Percentiles rank a stretch among this genome's conserved stretches.
Evolutionary conservation across 2,797 vertebrate species (phyloP).

Genomic region (Rhabdophis nuchalis): DNA sequence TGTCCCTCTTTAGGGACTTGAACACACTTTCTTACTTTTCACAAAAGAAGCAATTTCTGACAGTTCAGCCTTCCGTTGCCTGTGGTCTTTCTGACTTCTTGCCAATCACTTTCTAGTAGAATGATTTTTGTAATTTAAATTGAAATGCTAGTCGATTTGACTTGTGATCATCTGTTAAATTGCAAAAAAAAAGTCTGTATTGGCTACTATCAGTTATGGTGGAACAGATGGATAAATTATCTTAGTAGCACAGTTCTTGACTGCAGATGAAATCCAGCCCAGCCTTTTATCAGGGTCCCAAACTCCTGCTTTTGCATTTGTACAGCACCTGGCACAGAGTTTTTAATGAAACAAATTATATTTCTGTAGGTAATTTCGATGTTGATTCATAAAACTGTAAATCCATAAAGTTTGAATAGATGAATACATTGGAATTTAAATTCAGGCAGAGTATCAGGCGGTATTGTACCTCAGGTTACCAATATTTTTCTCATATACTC

Average conservation of each 20-base stretch:
- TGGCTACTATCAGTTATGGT: not conserved
- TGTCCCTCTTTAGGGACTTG: not conserved
- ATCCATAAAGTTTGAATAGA: not conserved
- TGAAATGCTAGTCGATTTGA: not conserved
- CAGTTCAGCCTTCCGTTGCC: not conserved
- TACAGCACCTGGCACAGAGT: not conserved
- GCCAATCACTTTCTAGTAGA: not conserved
- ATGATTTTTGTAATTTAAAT: not conserved
- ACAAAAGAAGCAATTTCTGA: slow-evolving; percentile 10
- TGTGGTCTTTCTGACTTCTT: not conserved
- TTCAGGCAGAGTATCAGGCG: not conserved
- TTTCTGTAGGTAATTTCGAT: not conserved
- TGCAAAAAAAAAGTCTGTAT: not conserved
- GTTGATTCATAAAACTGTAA: not conserved
- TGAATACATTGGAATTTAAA: not conserved
- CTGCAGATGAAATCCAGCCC: not conserved
- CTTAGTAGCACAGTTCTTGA: not conserved
- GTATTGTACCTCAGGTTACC: not conserved
- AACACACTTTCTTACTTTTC: slow-evolving; percentile 5
- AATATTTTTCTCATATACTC: not conserved
- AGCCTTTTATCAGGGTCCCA: not conserved
- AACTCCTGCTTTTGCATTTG: not conserved
- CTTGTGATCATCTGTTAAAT: not conserved
- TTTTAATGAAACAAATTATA: not conserved
- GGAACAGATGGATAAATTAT: not conserved